These are phyloP conservation scores for Pseudochirops corinnae DNA, from an alignment of 2,797 vertebrate species.

Conservation along the genomic window DNA sequence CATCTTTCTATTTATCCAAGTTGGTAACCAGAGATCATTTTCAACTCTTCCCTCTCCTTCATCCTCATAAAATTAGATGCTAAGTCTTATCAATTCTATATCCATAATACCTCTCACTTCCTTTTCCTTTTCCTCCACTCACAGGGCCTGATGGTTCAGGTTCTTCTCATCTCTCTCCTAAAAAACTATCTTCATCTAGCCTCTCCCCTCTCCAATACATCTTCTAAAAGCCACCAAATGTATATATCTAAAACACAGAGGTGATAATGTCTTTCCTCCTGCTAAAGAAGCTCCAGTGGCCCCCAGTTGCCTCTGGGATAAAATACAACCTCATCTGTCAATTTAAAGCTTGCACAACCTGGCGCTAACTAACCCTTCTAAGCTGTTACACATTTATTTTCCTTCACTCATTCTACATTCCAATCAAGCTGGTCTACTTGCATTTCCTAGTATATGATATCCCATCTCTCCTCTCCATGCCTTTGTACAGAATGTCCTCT, in stretches of 20 bases:
- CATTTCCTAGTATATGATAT: background rate
- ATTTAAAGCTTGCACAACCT: background rate
- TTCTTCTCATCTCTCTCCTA: background rate
- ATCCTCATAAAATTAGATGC: background rate
- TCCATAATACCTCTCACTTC: background rate
- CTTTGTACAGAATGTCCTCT: background rate
- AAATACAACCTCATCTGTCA: background rate
- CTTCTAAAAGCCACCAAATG: background rate
- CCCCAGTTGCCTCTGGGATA: background rate
- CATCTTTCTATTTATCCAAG: background rate
- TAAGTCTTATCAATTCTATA: background rate
- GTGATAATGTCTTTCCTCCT: background rate
- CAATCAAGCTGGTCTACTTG: background rate
- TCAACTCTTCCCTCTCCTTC: background rate
- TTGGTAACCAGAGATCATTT: background rate
- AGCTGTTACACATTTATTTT: background rate
- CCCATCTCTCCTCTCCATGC: background rate
- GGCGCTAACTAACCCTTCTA: background rate
- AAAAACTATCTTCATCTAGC: background rate
- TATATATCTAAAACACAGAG: background rate
- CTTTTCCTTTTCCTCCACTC: background rate
- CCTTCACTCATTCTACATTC: background rate
- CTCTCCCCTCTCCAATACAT: background rate
- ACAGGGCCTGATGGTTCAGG: background rate
- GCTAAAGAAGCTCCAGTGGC: background rate